phyloP scores from a whole-genome alignment of 2,888 invertebrate genomes.

The Dynastes hyllus region DNA sequence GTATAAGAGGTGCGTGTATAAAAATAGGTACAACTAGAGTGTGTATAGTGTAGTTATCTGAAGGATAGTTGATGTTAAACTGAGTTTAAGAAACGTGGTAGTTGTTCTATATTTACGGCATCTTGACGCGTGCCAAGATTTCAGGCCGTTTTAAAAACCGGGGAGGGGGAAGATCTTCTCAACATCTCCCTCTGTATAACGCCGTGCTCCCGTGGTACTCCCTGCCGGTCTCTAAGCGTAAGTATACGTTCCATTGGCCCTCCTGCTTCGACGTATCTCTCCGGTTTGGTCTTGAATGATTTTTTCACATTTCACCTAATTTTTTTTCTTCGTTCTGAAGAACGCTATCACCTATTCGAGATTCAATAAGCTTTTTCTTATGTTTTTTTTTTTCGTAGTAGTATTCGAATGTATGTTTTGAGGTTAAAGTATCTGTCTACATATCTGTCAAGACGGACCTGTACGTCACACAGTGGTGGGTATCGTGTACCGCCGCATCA shows the following conservation, averaged over 20 bases:
- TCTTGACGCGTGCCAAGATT: conserved; percentile 71
- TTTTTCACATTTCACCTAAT: conserved; percentile 44
- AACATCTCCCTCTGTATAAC: conserved; percentile 56
- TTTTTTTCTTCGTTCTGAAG: conserved; percentile 12
- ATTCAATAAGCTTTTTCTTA: conserved; percentile 4
- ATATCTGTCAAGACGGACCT: conserved; percentile 30
- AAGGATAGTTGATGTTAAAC: conserved; percentile 64
- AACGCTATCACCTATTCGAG: conserved; percentile 20
- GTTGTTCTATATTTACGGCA: conserved; percentile 71
- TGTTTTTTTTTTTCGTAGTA: conserved; percentile 10
- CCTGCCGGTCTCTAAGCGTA: conserved; percentile 52
- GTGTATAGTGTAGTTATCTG: conserved; percentile 49
- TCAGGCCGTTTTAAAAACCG: conserved; percentile 63
- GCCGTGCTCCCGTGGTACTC: conserved; percentile 53
- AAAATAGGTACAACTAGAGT: conserved; percentile 18
- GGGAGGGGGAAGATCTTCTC: conserved; percentile 56
- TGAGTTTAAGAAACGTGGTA: conserved; percentile 67
- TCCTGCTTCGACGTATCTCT: conserved; percentile 60
- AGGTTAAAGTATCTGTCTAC: conserved; percentile 21
- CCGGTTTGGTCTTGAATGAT: conserved; percentile 47
- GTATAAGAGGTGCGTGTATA: neutral
- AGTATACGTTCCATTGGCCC: conserved; percentile 64
- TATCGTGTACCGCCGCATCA: neutral
- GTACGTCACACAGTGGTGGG: conserved; percentile 15
- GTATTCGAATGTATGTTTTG: conserved; percentile 12